phyloP scores from a whole-genome alignment of 2,113 vertebrate species.

The Leucopsar rothschildi region DNA sequence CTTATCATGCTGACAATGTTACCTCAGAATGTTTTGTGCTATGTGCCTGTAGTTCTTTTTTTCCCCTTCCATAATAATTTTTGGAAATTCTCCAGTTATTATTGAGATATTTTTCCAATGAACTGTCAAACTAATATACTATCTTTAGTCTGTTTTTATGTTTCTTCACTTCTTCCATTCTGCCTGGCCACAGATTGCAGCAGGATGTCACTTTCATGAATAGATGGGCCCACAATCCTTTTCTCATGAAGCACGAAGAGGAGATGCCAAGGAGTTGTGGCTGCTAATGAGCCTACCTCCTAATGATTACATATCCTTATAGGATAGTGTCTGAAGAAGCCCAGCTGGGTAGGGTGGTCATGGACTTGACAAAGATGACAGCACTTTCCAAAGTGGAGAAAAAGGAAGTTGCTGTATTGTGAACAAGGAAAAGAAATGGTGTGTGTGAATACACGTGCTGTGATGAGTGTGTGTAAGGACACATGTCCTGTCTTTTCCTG shows the following conservation, averaged over 20 bases:
- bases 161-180: background rate
- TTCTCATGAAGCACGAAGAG: background rate
- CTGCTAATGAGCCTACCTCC: background rate
- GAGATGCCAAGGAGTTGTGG: background rate
- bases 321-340: slow-evolving; percentile 13
- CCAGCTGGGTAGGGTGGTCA: background rate
- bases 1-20: background rate
- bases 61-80: background rate
- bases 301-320: background rate
- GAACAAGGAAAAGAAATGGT: background rate
- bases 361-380: background rate
- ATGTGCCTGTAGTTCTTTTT: background rate
- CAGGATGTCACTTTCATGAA: background rate
- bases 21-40: slow-evolving; percentile 11
- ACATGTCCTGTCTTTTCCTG: background rate
- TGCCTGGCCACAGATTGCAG: background rate
- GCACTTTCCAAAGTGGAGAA: background rate
- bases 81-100: background rate
- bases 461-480: background rate
- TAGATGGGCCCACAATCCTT: background rate
- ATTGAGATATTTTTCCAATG: background rate
- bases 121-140: background rate
- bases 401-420: background rate
- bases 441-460: fast-evolving
- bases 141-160: background rate